phyloP scores from a whole-genome alignment of 2,888 invertebrate genomes.

The Drosophila buzzatii region DNA sequence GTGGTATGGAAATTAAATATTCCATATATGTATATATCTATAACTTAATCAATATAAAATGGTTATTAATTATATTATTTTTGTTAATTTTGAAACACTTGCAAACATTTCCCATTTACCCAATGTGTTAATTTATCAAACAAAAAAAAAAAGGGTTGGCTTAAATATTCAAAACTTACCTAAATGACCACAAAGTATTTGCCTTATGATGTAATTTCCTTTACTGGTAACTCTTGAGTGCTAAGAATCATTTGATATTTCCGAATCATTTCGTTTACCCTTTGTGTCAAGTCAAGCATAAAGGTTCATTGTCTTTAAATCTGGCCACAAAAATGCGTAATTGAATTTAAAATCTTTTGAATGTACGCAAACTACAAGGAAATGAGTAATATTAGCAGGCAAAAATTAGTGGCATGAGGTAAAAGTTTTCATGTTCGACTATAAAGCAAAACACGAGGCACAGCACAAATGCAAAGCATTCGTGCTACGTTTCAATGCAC shows the following conservation, averaged over 20 bases:
- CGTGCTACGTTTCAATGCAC: slow-evolving; percentile 55
- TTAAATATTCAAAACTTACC: neutral
- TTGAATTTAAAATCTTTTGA: slow-evolving; percentile 57
- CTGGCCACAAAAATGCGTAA: slow-evolving; percentile 59
- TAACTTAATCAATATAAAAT: too few species aligned
- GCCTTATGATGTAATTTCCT: neutral
- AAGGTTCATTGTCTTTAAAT: slow-evolving; percentile 17
- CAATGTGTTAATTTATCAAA: neutral
- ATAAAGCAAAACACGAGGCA: neutral
- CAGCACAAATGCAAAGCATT: slow-evolving; percentile 37
- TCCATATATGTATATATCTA: neutral
- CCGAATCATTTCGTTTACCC: slow-evolving; percentile 28
- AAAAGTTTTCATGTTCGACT: slow-evolving; percentile 27
- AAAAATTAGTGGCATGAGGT: slow-evolving; percentile 36
- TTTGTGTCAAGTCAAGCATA: slow-evolving; percentile 27
- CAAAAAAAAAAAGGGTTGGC: neutral
- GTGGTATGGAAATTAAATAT: neutral
- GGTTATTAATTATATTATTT: neutral
- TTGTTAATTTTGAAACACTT: neutral
- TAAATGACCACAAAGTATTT: slow-evolving; percentile 3
- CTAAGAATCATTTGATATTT: slow-evolving; percentile 10
- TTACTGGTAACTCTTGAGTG: neutral
- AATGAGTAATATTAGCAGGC: slow-evolving; percentile 60
- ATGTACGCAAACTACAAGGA: slow-evolving; percentile 46
- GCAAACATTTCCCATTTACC: neutral